Base-by-base conservation (phyloP, 2,113 vertebrate species). In the Romanogobio albipinnatus region DNA sequence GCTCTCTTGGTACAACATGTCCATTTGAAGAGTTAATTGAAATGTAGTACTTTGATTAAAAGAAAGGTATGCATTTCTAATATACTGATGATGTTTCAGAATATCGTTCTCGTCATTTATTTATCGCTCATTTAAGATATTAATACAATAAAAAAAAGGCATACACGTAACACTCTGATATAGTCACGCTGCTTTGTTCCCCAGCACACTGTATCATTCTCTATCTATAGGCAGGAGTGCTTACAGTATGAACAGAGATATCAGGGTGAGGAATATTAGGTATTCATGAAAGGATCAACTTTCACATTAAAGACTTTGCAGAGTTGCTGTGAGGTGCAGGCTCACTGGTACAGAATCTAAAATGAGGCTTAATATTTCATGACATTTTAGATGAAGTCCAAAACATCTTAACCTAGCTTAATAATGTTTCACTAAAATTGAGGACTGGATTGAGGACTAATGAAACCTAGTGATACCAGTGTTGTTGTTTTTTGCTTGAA, bases 321-420 rank as follows among this genome's bases (percentile, higher is more conserved):
- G 77, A 81, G 78, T 81, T 66, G 24, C 59, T 64, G 78, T 62
- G 43, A 81, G 78, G 61, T 81, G 33, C 76, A 66, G 61, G 51
- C 79, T 33, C 43, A 5, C 62, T 49, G 61, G 43, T 68, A 22
- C 43, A 53, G 79, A 81, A 81, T 81, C 24, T 68, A 51, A 66
- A 81, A 81, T 49, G 26, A 81, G 43, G 79, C 45, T 81, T 81
- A 81, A 81, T 81, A 81, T 81, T 81, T 81, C 17, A 81, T 68
- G 79, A 66, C 61, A 81, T 81, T 81, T 81, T 49, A 51, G 78
- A 81, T 66, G 59, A 81, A 68, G 43, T 68, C 51, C 62, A 81
- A 81, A 81, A 68, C 61, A 68, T 68, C 59, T 81, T 68, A 81
- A 66, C 45, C 79, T 68, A 47, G 77, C 59, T 64, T 80, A 26